phyloP scores from a whole-genome alignment of 2,797 vertebrate genomes.

The Dryobates pubescens region DNA sequence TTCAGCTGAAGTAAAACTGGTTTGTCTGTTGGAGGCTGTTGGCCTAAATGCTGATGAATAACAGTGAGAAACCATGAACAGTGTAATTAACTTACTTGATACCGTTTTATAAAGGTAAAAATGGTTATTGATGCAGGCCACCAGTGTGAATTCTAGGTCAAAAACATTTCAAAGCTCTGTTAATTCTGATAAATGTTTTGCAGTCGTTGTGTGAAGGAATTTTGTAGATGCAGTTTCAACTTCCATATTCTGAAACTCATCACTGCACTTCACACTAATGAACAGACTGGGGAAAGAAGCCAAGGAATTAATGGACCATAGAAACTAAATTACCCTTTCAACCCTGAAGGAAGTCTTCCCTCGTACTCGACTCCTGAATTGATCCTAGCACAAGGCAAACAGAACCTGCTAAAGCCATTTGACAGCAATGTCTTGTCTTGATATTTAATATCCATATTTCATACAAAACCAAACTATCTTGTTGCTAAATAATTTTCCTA shows the following conservation, averaged over 20 bases:
- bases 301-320: slow-evolving; percentile 66
- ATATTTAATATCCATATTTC: neutral
- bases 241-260: slow-evolving; percentile 53
- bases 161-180: neutral
- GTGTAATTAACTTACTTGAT: neutral
- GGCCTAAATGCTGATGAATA: neutral
- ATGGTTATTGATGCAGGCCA: neutral
- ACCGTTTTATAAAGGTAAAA: neutral
- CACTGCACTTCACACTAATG: slow-evolving; percentile 33
- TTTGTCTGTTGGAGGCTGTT: slow-evolving; percentile 31
- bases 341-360: slow-evolving; percentile 56
- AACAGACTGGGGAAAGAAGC: slow-evolving; percentile 50
- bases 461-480: neutral
- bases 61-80: neutral
- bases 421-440: neutral
- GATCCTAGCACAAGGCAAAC: slow-evolving; percentile 25
- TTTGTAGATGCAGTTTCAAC: slow-evolving; percentile 43
- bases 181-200: slow-evolving; percentile 25
- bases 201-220: slow-evolving; percentile 14
- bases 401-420: slow-evolving; percentile 47
- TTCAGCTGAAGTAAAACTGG: slow-evolving; percentile 27
- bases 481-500: neutral
- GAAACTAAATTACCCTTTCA: slow-evolving; percentile 67
- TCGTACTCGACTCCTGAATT: neutral
- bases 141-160: neutral